Conservation (phyloP, 2,888 invertebrate genomes). For the Aphodius sticticus region DNA sequence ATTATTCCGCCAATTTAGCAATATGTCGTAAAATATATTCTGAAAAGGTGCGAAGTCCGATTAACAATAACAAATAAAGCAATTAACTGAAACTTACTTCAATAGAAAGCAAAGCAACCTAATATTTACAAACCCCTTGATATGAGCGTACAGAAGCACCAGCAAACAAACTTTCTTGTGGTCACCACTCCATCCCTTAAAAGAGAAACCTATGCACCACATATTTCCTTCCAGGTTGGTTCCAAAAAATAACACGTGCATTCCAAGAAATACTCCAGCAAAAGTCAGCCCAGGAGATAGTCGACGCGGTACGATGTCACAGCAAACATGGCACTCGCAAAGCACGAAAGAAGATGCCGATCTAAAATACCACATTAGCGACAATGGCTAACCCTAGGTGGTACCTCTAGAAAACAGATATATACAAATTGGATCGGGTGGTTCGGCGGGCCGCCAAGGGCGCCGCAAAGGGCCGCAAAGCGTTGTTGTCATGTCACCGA, state of each 20-base stretch:
- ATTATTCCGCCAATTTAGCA: too few species aligned
- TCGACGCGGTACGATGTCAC: neutral
- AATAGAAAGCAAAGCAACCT: too few species aligned
- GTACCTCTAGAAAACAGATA: neutral
- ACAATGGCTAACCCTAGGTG: neutral
- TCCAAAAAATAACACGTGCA: conserved; percentile 4
- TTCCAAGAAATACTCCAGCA: neutral
- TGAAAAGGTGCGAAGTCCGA: too few species aligned
- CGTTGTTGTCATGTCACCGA: conserved; percentile 45
- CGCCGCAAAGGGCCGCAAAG: conserved; percentile 43
- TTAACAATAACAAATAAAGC: too few species aligned
- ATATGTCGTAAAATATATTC: too few species aligned
- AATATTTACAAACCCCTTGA: too few species aligned
- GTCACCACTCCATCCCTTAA: too few species aligned
- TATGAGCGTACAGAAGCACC: too few species aligned
- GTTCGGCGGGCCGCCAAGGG: conserved; percentile 35
- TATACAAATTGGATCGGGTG: conserved; percentile 26
- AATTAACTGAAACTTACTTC: too few species aligned
- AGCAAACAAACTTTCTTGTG: too few species aligned
- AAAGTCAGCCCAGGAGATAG: neutral
- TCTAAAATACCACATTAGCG: conserved; percentile 9
- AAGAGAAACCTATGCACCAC: too few species aligned
- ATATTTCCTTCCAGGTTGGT: neutral
- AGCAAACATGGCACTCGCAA: neutral
- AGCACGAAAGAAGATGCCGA: neutral